Base-by-base conservation (phyloP, 2,888 invertebrate species). In the Caenorhabditis sp. region DNA sequence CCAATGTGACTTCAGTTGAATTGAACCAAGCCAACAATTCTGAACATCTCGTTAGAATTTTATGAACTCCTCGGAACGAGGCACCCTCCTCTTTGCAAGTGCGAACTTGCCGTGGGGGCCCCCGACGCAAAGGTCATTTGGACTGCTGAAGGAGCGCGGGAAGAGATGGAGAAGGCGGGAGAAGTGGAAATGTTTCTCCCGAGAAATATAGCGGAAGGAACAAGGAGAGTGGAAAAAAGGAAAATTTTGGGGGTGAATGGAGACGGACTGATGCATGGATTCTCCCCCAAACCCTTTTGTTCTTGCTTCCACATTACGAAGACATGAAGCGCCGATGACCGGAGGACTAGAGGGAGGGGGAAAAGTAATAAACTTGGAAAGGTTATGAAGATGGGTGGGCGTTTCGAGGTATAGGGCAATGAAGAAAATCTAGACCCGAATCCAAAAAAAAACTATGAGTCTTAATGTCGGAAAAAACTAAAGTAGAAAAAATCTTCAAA, bases 101-200 rank as follows among this genome's bases (percentile, higher is more conserved):
- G 70, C 79, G 64, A 79, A 70, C 63, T 64, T 70, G 79, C 70
- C 56, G n/a, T n/a, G n/a, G n/a, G 59, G 35, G 63, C 16, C 75
- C 49, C 79, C 70, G 70, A 70, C 79, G 72, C 79, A 79, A 79
- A 79, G 79, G 79, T 79, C 79, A 79, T 79, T 70, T 51, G 70
- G 64, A 54, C 54, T 54, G 54, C 54, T 68, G 68, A 31, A 31
- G 19, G 31, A 68, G 26, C 51, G 41, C 19, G 38, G 26, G 41
- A 49, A 51, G 24, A 26, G 54, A 54, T n/a, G n/a, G n/a, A 54
- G 49, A 19, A 73, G 49, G 35, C 47, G 61, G 31, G 38, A 63
- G 56, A 56, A 74, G 63, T 38, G 41, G 64, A 74, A 64, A 54
- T 49, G 73, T 73, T 73, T 73, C 49, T 44, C 47, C 19, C 47